Conservation (phyloP, 2,113 vertebrate species). For the Corapipo altera region DNA sequence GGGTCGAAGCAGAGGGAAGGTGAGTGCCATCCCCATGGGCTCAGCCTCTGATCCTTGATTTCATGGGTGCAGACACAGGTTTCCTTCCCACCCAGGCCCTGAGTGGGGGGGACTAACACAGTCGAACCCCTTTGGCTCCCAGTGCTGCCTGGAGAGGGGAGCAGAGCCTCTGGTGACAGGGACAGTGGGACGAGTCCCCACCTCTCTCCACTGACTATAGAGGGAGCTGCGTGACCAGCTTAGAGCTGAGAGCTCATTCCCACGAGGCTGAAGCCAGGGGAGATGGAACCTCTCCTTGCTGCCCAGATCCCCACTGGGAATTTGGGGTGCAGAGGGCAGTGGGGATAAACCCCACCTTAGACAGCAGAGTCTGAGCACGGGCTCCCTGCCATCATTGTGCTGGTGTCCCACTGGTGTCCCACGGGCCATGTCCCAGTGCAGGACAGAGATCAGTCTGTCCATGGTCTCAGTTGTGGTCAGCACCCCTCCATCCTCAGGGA, state of each 20-base stretch:
- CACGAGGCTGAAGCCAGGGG: neutral
- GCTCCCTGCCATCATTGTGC: neutral
- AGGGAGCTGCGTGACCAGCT: constrained; percentile 56
- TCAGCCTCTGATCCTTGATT: neutral
- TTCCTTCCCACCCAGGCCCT: neutral
- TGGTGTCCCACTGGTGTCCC: neutral
- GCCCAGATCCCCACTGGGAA: neutral
- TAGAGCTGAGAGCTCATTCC: neutral
- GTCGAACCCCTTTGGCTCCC: neutral
- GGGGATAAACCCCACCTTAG: fast-evolving
- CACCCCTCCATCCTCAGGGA: neutral
- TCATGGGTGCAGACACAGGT: neutral
- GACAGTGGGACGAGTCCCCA: neutral
- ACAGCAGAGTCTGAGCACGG: fast-evolving
- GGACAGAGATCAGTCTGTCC: neutral
- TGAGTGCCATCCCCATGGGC: fast-evolving
- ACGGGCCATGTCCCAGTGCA: fast-evolving
- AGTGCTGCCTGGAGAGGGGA: neutral
- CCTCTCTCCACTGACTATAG: constrained; percentile 51
- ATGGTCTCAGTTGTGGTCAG: neutral
- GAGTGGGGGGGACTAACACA: fast-evolving
- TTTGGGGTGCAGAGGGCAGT: neutral
- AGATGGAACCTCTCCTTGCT: neutral
- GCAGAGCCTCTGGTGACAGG: neutral
- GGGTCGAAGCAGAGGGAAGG: neutral